Percentiles rank a stretch among this genome's conserved stretches.
phyloP scores from a whole-genome alignment of 2,797 vertebrate genomes.

The Myotis vivesi region DNA sequence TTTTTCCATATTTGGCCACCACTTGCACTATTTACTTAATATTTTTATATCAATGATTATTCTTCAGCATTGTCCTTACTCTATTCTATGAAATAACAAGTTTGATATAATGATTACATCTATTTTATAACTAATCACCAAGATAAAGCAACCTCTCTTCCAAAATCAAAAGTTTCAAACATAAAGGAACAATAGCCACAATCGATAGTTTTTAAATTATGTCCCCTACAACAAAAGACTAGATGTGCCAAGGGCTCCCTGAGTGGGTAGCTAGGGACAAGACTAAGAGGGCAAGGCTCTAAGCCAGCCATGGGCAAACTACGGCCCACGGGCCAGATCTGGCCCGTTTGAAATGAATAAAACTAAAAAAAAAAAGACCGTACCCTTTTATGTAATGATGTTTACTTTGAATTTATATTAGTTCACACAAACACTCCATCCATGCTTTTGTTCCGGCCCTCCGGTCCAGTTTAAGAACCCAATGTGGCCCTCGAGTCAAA shows the following conservation, averaged over 20 bases:
- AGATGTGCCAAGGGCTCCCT: neutral
- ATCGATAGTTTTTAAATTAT: neutral
- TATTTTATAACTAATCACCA: slow-evolving; percentile 29
- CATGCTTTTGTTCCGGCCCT: no score
- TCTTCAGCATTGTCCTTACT: neutral
- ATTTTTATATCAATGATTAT: neutral
- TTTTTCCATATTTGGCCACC: neutral
- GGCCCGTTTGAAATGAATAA: no score
- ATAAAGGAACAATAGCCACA: neutral
- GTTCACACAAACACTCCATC: no score
- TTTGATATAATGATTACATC: neutral
- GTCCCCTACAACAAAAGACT: neutral
- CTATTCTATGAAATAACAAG: neutral
- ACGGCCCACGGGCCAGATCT: no score
- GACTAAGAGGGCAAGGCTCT: neutral
- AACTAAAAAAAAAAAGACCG: no score
- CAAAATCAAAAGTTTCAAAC: slow-evolving; percentile 17
- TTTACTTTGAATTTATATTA: no score
- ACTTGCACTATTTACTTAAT: neutral
- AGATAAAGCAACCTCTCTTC: neutral
- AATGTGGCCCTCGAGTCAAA: no score
- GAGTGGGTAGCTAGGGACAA: neutral
- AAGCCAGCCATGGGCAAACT: no score
- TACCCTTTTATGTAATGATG: no score
- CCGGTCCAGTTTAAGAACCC: no score